phyloP scores from a whole-genome alignment of 2,797 vertebrate genomes.

The Leptodactylus fallax region DNA sequence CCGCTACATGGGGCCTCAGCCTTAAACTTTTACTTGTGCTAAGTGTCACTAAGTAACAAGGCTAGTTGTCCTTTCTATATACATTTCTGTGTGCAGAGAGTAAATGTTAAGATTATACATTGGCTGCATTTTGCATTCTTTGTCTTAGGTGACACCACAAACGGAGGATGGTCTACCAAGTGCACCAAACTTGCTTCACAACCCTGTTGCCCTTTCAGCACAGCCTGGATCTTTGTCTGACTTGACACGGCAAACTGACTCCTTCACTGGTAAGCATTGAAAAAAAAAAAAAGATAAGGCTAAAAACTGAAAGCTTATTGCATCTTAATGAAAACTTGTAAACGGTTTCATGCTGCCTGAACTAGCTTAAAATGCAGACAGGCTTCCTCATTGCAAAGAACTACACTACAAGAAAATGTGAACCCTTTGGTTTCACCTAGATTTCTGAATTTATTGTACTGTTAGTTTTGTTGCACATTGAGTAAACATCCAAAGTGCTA shows the following conservation, averaged over 20 bases:
- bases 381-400: too few relatives aligned
- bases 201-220: constrained; percentile 86
- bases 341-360: background rate
- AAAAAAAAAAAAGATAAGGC: background rate
- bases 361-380: too few relatives aligned
- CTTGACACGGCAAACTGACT: constrained; percentile 74
- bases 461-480: too few relatives aligned
- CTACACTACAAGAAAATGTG: too few relatives aligned
- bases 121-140: constrained; percentile 32
- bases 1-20: too few relatives aligned
- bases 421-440: too few relatives aligned
- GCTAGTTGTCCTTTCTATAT: background rate
- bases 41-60: too few relatives aligned
- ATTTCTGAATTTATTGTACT: too few relatives aligned
- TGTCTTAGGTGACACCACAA: constrained; percentile 83
- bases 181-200: constrained; percentile 85
- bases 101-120: background rate
- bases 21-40: too few relatives aligned
- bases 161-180: constrained; percentile 87
- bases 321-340: too few relatives aligned
- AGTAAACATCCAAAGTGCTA: too few relatives aligned
- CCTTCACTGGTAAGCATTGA: constrained; percentile 74
- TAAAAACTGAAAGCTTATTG: background rate
- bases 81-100: background rate
- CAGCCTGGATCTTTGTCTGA: constrained; percentile 80